Conservation (phyloP, 2,888 invertebrate species). For the Cyaniris semiargus region DNA sequence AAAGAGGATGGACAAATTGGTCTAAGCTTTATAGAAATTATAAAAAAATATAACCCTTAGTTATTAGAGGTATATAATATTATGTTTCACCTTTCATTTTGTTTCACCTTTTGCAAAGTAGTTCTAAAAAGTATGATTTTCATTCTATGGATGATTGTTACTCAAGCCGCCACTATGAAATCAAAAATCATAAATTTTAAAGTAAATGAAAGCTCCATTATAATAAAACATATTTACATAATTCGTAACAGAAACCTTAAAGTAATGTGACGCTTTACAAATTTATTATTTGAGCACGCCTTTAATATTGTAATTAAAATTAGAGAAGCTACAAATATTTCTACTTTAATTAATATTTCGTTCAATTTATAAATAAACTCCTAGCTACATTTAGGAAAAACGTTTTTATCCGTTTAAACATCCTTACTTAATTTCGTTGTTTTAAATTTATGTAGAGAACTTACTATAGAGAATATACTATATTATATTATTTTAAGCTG, state of each 20-base stretch:
- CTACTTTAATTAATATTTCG: neutral
- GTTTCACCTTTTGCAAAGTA: no score
- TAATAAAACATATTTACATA: neutral
- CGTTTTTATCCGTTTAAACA: neutral
- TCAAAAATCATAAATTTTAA: neutral
- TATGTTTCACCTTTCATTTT: no score
- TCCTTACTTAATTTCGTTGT: neutral
- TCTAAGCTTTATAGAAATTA: neutral
- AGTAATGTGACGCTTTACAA: neutral
- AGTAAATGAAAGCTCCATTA: neutral
- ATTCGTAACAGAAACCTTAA: neutral
- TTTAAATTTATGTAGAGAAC: neutral
- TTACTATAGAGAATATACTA: no score
- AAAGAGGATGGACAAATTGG: no score
- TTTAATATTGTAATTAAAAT: slow-evolving; percentile 6
- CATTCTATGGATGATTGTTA: neutral
- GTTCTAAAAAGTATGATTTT: no score
- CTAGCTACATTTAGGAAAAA: neutral
- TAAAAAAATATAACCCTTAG: no score
- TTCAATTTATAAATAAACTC: neutral
- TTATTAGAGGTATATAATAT: no score
- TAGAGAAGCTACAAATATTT: neutral
- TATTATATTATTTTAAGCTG: neutral
- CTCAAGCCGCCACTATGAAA: neutral
- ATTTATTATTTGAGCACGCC: neutral